A percentile compares a stretch with the other conserved stretches of the same genome.
These are phyloP conservation scores for Pseudorhiza aurosa DNA, from an alignment of 30 jellyfish, hydroid and myxozoan genomes.

Conservation along the genomic window DNA sequence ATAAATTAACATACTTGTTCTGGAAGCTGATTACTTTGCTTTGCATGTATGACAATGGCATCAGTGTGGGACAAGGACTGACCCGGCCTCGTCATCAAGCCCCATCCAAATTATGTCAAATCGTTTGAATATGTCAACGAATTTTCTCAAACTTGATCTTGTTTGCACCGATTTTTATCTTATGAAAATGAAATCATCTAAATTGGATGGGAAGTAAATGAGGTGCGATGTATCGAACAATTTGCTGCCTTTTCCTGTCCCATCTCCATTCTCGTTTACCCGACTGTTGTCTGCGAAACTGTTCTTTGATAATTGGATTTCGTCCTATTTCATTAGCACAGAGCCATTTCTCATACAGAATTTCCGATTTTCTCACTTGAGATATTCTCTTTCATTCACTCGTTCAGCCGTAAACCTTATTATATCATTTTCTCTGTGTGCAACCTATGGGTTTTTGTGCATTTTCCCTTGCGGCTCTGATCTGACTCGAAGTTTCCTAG, in stretches of 20 bases:
- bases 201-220: constrained; percentile 12
- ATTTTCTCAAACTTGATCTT: constrained; percentile 35
- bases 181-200: constrained; percentile 36
- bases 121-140: constrained; percentile 21
- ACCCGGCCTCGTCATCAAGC: constrained; percentile 32
- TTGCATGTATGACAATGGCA: constrained; percentile 38
- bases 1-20: constrained; percentile 34
- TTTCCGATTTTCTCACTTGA: too few species aligned
- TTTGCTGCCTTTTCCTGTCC: neutral
- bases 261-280: too few species aligned
- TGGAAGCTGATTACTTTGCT: constrained; percentile 55
- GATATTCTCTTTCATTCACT: too few species aligned
- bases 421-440: too few species aligned
- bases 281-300: too few species aligned
- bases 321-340: too few species aligned
- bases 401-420: too few species aligned
- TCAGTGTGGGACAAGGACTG: constrained; percentile 44
- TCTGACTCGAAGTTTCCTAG: too few species aligned
- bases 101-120: constrained; percentile 30
- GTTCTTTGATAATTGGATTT: too few species aligned
- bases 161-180: constrained; percentile 50
- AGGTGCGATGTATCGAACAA: neutral
- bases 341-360: too few species aligned
- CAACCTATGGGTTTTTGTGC: too few species aligned
- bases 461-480: too few species aligned